Evolutionary conservation across 1,140 invertebrate genomes (phyloP), one percentile per base, ranked within the genome.

Genomic region (Pseudoatta argentina): DNA sequence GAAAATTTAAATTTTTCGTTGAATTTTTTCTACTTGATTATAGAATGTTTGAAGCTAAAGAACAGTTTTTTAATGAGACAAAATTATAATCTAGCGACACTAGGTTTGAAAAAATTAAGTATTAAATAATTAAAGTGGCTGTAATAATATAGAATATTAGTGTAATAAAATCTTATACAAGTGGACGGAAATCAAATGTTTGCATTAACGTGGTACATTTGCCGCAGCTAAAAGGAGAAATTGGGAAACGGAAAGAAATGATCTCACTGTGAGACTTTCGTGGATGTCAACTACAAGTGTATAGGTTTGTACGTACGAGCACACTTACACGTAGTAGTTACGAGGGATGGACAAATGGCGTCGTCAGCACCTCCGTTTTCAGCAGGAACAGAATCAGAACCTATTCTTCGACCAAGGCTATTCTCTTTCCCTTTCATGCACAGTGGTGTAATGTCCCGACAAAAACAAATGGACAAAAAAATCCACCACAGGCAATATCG

Each of bases 301-400:
- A 81, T 55, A 71, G 67, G 77, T 90, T 90, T 81, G 75, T 79
- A 90, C 63, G 63, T 90, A 82, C 7, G 72, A 77, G 64, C 76
- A 34, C 64, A 86, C 61, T 59, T 85, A 81, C 63, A 82, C 63
- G 44, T 39, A 14, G 72, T 75, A 88, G 89, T 90, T 90, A 88
- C 86, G 72, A 71, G 85, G 79, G 86, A 81, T 83, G 78, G 87
- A 87, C 81, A 90, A 92, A 92, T 90, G 87, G 89, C 92, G 27
- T 85, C 90, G 90, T 93, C 92, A 92, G 91, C 92, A 92, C 79
- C 90, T 92, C 77, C 87, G 82, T 85, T 92, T 91, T 88, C 77
- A 77, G 53, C 90, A 69, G 86, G 89, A 91, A 91, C 86, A 86
- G 90, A 92, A 93, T 92, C 88, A 92, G 91, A 90, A 83, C 66